Evolutionary conservation across 2,113 vertebrate genomes (phyloP).

Genomic region (Danionella cerebrum): DNA sequence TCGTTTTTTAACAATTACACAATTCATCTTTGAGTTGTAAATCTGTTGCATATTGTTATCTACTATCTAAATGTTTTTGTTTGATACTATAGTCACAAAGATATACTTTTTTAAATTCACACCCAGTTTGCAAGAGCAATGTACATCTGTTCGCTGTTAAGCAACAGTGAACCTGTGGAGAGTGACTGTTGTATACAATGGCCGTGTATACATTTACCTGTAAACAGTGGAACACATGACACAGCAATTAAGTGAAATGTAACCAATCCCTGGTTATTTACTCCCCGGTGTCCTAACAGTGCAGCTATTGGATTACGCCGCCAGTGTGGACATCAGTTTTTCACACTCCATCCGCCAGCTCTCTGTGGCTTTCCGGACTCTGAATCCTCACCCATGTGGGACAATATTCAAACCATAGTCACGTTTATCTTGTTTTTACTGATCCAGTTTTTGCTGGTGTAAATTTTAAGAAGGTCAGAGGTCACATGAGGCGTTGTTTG

Average conservation of each 20-base stretch:
- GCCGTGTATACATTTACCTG: constrained; percentile 1
- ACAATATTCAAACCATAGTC: too few species aligned
- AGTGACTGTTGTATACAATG: too few species aligned
- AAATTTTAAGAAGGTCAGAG: not conserved
- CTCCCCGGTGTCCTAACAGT: constrained; percentile 7
- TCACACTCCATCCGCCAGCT: not conserved
- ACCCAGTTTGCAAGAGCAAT: too few species aligned
- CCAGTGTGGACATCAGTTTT: not conserved
- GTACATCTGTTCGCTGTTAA: not conserved
- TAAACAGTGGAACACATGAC: constrained; percentile 11
- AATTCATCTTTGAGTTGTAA: too few species aligned
- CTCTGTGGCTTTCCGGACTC: constrained; percentile 22
- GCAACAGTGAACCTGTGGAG: not conserved
- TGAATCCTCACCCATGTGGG: not conserved
- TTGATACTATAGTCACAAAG: too few species aligned
- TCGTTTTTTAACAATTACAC: too few species aligned
- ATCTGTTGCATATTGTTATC: too few species aligned
- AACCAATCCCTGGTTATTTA: constrained; percentile 13
- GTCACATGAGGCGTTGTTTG: not conserved
- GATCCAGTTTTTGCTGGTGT: constrained; percentile 9
- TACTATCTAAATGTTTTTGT: too few species aligned
- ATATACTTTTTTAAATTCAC: too few species aligned
- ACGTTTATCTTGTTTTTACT: constrained; percentile 26
- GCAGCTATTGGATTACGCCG: constrained; percentile 12
- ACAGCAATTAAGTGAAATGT: constrained; percentile 22